These are phyloP conservation scores for Sebastes schlegelii DNA, from an alignment of 2,113 vertebrate genomes.

Conservation along the genomic window DNA sequence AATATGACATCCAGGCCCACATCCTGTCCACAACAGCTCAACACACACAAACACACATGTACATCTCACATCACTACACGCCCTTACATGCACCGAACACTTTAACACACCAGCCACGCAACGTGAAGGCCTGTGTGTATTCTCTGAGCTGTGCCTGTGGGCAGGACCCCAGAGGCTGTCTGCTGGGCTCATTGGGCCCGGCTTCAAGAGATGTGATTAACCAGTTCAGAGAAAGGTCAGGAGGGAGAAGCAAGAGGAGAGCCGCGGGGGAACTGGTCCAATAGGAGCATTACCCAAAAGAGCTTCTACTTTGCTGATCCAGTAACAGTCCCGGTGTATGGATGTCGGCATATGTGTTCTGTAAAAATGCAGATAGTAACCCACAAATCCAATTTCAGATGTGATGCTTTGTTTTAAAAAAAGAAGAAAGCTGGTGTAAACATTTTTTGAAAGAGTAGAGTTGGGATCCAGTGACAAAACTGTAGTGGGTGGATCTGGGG, in stretches of 20 bases:
- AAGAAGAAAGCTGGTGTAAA: not conserved
- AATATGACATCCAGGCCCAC: slow-evolving; percentile 69
- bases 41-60: slow-evolving; percentile 33
- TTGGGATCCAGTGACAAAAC: slow-evolving; percentile 11
- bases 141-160: slow-evolving; percentile 44
- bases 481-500: not conserved
- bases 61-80: not conserved
- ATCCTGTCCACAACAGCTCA: slow-evolving; percentile 47
- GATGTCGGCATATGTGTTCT: not conserved
- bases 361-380: slow-evolving; percentile 29
- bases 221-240: slow-evolving; percentile 70
- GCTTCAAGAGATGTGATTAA: slow-evolving; percentile 73
- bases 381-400: slow-evolving; percentile 25
- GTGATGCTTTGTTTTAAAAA: slow-evolving; percentile 11
- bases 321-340: slow-evolving; percentile 12
- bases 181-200: slow-evolving; percentile 54
- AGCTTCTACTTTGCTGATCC: slow-evolving; percentile 44
- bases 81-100: slow-evolving; percentile 16
- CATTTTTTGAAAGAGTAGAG: not conserved
- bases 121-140: slow-evolving; percentile 48
- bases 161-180: slow-evolving; percentile 62
- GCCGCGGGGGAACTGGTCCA: slow-evolving; percentile 49
- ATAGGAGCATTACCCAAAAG: slow-evolving; percentile 56
- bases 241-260: slow-evolving; percentile 36
- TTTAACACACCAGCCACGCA: slow-evolving; percentile 17